Percentiles rank a stretch among this genome's conserved stretches.
These are phyloP conservation scores for Cotesia typhae DNA, from an alignment of 1,140 invertebrate species.

Conservation along the genomic window DNA sequence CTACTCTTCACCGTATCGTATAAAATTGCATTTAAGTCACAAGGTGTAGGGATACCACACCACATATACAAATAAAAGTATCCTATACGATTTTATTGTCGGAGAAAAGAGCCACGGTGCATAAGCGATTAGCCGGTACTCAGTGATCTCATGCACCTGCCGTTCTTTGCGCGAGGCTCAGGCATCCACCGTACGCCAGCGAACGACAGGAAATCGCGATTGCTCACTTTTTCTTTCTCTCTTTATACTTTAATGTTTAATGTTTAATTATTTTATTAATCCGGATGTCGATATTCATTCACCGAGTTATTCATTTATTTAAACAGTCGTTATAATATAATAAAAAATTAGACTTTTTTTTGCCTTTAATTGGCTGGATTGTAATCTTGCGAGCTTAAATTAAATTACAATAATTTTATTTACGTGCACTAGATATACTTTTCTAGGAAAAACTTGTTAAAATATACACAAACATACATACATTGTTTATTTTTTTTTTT, in stretches of 20 bases:
- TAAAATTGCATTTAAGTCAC: too few species aligned
- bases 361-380: too few species aligned
- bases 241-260: neutral
- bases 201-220: slow-evolving; percentile 36
- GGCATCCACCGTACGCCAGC: neutral
- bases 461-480: too few species aligned
- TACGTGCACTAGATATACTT: too few species aligned
- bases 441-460: too few species aligned
- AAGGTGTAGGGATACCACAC: slow-evolving; percentile 39
- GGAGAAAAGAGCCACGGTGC: slow-evolving; percentile 55
- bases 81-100: slow-evolving; percentile 59
- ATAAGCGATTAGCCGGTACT: slow-evolving; percentile 55
- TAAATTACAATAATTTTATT: too few species aligned
- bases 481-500: neutral
- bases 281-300: slow-evolving; percentile 11
- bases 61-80: slow-evolving; percentile 44
- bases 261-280: neutral
- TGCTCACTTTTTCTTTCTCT: slow-evolving; percentile 18
- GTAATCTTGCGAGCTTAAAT: too few species aligned
- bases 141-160: slow-evolving; percentile 56
- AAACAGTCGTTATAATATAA: too few species aligned
- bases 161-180: slow-evolving; percentile 27
- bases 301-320: neutral
- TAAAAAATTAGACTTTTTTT: too few species aligned
- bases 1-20: too few species aligned